Evolutionary conservation across 1,140 invertebrate species (phyloP).

Genomic region (Dreissena rostriformis): DNA sequence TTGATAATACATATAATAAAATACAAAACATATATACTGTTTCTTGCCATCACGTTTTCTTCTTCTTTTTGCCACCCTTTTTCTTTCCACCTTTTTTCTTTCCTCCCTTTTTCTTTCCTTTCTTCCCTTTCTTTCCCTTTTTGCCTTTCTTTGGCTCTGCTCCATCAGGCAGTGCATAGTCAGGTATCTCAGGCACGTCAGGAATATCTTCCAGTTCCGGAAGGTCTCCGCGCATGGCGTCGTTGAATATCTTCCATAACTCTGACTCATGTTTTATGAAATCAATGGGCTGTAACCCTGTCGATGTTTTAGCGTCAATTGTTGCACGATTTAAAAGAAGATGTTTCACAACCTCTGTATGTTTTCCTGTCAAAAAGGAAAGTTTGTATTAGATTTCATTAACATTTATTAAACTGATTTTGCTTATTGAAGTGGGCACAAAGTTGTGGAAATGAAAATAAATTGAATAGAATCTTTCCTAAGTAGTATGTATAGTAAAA

Average conservation of each 20-base stretch:
- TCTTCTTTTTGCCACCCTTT: constrained; percentile 52
- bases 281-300: constrained; percentile 55
- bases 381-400: background rate
- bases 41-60: constrained; percentile 12
- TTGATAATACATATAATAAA: too few relatives aligned
- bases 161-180: constrained; percentile 59
- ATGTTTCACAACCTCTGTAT: constrained; percentile 62
- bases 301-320: constrained; percentile 57
- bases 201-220: constrained; percentile 62
- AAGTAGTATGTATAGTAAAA: too few relatives aligned
- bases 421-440: too few relatives aligned
- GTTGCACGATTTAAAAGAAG: constrained; percentile 60
- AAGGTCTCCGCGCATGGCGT: constrained; percentile 58
- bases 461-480: too few relatives aligned
- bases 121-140: constrained; percentile 44
- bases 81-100: constrained; percentile 59
- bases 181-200: constrained; percentile 68
- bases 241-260: constrained; percentile 58
- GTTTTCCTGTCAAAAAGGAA: constrained; percentile 54
- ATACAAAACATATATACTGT: too few relatives aligned
- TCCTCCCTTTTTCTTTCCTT: constrained; percentile 58
- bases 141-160: constrained; percentile 57
- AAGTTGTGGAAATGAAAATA: too few relatives aligned
- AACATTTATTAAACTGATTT: too few relatives aligned
- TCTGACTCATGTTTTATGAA: constrained; percentile 58